A percentile compares a stretch with the other conserved stretches of the same genome.
phyloP scores from a whole-genome alignment of 2,113 vertebrate genomes.

The Anseranas semipalmata region DNA sequence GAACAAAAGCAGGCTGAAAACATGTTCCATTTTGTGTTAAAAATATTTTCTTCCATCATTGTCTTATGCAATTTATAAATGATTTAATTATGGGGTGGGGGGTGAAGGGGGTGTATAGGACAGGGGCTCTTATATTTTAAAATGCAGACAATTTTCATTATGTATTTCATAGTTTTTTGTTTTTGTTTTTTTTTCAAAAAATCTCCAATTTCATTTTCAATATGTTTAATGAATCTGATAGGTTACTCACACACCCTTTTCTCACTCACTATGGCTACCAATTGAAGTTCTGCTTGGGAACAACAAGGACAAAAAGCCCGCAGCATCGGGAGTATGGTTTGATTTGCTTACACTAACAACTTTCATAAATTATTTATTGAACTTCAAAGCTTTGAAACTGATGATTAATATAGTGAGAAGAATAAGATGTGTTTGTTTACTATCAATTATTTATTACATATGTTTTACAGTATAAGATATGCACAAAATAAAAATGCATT shows the following conservation, averaged over 20 bases:
- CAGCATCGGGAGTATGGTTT: slow-evolving; percentile 65
- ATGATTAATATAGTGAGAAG: slow-evolving; percentile 68
- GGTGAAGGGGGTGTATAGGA: background rate
- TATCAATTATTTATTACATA: slow-evolving; percentile 78
- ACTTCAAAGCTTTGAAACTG: slow-evolving; percentile 78
- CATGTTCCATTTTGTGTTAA: slow-evolving; percentile 1
- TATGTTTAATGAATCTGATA: background rate
- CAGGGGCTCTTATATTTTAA: background rate
- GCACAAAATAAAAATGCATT: slow-evolving; percentile 69
- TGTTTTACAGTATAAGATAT: slow-evolving; percentile 70
- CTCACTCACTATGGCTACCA: slow-evolving; percentile 13
- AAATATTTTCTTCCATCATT: slow-evolving; percentile 17
- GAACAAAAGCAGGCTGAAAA: slow-evolving; percentile 54
- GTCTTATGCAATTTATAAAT: background rate
- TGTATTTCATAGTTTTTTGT: background rate
- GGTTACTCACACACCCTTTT: background rate
- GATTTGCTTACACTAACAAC: slow-evolving; percentile 77
- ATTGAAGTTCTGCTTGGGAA: slow-evolving; percentile 67
- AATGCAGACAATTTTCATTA: background rate
- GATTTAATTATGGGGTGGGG: background rate
- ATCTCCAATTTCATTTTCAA: background rate
- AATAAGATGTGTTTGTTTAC: slow-evolving; percentile 77
- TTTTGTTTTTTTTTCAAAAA: background rate
- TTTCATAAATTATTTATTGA: slow-evolving; percentile 77
- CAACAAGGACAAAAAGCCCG: slow-evolving; percentile 68